Conservation (phyloP, 1,140 invertebrate genomes). For the Megathymus violae region DNA sequence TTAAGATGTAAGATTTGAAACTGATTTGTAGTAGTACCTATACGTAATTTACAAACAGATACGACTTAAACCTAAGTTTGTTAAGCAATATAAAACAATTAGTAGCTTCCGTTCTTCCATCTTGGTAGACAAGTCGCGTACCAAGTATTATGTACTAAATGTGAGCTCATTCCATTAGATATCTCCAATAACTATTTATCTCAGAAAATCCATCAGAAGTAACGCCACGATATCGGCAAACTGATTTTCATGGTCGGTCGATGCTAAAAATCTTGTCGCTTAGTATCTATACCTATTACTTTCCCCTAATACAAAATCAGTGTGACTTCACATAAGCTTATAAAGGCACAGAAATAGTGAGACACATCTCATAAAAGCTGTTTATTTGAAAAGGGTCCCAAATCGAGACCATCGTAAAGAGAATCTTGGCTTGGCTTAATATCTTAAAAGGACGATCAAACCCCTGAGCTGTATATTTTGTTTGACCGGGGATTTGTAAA, state of each 20-base stretch:
- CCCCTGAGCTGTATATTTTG: conserved; percentile 2
- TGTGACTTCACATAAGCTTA: conserved; percentile 40
- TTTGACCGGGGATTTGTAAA: background rate
- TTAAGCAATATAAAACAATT: too few relatives aligned
- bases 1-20: too few relatives aligned
- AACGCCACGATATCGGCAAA: background rate
- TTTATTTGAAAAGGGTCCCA: conserved; percentile 57
- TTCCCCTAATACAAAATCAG: conserved; percentile 16
- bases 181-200: background rate
- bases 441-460: conserved; percentile 49
- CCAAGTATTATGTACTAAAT: too few relatives aligned
- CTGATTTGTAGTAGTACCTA: too few relatives aligned
- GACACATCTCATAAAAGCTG: conserved; percentile 54
- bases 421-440: conserved; percentile 54
- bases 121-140: too few relatives aligned
- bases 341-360: conserved; percentile 52
- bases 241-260: conserved; percentile 18
- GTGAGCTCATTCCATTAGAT: background rate
- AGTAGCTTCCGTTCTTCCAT: too few relatives aligned
- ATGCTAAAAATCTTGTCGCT: conserved; percentile 1
- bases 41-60: too few relatives aligned
- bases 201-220: background rate
- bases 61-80: too few relatives aligned
- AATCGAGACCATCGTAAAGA: conserved; percentile 41
- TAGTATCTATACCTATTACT: conserved; percentile 23